Conservation (phyloP, 2,113 vertebrate genomes). For the Camelus bactrianus region DNA sequence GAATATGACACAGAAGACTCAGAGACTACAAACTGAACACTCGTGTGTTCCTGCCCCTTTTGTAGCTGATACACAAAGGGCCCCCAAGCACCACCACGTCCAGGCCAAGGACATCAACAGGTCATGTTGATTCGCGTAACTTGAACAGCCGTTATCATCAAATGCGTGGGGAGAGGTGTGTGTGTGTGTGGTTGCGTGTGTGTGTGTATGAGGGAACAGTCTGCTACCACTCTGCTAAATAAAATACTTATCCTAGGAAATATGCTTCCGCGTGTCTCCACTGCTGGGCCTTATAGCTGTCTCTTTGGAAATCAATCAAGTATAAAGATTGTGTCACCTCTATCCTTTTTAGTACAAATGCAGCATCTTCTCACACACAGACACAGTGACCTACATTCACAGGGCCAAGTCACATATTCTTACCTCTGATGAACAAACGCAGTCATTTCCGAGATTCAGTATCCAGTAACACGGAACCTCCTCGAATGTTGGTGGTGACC, state of each 20-base stretch:
- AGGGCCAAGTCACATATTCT: not conserved
- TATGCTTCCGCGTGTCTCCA: not conserved
- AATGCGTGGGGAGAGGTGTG: not conserved
- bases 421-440: not conserved
- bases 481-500: not conserved
- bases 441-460: not conserved
- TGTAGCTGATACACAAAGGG: not conserved
- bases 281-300: not conserved
- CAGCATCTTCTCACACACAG: not conserved
- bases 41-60: not conserved
- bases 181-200: not conserved
- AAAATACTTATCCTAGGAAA: not conserved
- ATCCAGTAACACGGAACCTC: not conserved
- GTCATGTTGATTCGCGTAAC: not conserved
- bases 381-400: not conserved
- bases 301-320: slow-evolving; percentile 15
- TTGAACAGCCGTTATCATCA: not conserved
- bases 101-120: not conserved
- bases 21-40: not conserved
- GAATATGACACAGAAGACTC: not conserved
- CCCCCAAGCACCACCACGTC: not conserved
- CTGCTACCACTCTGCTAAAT: not conserved
- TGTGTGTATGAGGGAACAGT: not conserved
- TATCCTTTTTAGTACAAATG: not conserved
- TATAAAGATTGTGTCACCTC: not conserved